Base-by-base conservation (phyloP, 2,113 vertebrate species). In the Dicerorhinus sumatrensis region DNA sequence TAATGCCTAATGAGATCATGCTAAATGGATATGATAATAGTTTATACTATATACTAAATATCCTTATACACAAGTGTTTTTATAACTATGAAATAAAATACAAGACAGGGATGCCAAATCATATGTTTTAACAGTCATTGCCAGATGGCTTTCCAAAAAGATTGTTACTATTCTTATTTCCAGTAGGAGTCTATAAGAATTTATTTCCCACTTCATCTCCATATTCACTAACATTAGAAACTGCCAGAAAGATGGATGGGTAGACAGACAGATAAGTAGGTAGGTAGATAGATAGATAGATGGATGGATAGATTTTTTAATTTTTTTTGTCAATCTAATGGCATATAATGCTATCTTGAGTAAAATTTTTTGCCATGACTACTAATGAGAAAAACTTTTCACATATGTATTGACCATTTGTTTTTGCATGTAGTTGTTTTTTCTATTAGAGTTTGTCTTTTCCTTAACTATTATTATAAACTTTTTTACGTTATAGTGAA, bases 151-250 rank as follows among this genome's bases (percentile, higher is more conserved):
- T 91, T 70, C 51, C 36, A 93, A 92, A 90, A 39, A 76, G 17
- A 27, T 73, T 90, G 51, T 80, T 90, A 70, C 67, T 93, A 83
- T 95, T 96, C 36, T 51, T 96, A 82, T 91, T 96, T 81, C 29
- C 10, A 63, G 75, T 91, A 86, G 36, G 31, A 89, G 48, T 90
- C 20, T 81, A 82, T 39, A 14, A 86, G 46, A 95, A 90, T 95
- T 84, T 73, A 72, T 79, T 93, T 81, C 11, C 21, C 5, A 73
- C 13, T 76, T 87, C 14, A 89, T 89, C 36, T 67, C 8, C 42
- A 86, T 76, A 92, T 69, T 89, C 51, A 81, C 93, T 93, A 91
- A 42, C 31, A 46, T 86, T 42, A 42, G 10, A 69, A 60, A 58
- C 31, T 77, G 51, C 20, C 6, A 31, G 46, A 62, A 75, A 80